These are phyloP conservation scores for Oreotrochilus melanogaster DNA, from an alignment of 2,113 vertebrate genomes.

Conservation along the genomic window DNA sequence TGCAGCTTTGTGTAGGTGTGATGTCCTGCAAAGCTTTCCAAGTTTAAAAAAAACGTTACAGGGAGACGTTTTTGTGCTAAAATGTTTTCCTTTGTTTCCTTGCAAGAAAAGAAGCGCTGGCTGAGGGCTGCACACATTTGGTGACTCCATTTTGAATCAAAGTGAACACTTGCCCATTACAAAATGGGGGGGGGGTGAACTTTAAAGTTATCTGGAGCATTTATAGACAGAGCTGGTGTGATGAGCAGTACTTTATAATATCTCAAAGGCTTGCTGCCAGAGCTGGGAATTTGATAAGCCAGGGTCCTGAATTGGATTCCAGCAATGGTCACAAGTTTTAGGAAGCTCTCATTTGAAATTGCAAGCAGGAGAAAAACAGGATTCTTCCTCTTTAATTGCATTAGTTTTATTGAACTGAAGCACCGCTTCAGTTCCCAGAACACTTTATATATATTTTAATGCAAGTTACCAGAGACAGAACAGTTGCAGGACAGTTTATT, in stretches of 20 bases:
- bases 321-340: constrained; percentile 59
- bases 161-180: constrained; percentile 51
- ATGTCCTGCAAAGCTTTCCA: constrained; percentile 54
- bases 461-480: constrained; percentile 33
- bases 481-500: constrained; percentile 31
- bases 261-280: constrained; percentile 60
- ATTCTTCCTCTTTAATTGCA: constrained; percentile 62
- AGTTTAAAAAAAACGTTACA: constrained; percentile 19
- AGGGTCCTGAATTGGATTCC: constrained; percentile 59
- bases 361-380: constrained; percentile 41
- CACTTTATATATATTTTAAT: constrained; percentile 63
- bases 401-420: constrained; percentile 66
- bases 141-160: constrained; percentile 71
- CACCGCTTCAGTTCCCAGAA: constrained; percentile 63
- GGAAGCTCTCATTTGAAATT: constrained; percentile 62
- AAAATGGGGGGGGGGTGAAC: constrained; percentile 47
- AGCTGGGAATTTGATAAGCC: constrained; percentile 62
- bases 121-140: constrained; percentile 40
- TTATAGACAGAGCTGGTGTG: constrained; percentile 17
- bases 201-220: constrained; percentile 62
- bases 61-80: constrained; percentile 55
- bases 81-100: constrained; percentile 57
- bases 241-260: constrained; percentile 36
- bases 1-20: constrained; percentile 38
- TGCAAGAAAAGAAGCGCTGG: constrained; percentile 37